These are phyloP conservation scores for Smittia aterrima DNA, from an alignment of 2,888 invertebrate genomes.

Conservation along the genomic window DNA sequence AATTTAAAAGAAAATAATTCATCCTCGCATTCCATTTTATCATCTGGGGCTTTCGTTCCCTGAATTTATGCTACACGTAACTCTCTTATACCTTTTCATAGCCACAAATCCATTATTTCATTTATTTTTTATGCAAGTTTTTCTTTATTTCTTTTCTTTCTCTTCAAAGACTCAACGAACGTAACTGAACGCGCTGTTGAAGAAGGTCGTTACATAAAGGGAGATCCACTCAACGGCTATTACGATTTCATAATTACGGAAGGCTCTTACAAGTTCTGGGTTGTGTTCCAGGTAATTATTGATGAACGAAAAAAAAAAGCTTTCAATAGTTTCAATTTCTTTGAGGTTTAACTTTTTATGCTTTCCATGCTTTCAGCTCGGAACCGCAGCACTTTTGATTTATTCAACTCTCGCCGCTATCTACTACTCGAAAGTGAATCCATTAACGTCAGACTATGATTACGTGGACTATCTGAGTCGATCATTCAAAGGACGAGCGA, in stretches of 20 bases:
- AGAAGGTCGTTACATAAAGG: slow-evolving; percentile 54
- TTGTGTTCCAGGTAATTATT: slow-evolving; percentile 71
- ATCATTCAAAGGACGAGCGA: slow-evolving; percentile 59
- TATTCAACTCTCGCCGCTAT: slow-evolving; percentile 84
- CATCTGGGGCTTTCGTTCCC: slow-evolving; percentile 27
- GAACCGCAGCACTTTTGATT: slow-evolving; percentile 74
- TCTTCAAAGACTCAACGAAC: background rate
- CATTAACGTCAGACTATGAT: slow-evolving; percentile 73
- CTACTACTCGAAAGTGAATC: slow-evolving; percentile 85
- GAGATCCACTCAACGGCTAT: slow-evolving; percentile 75
- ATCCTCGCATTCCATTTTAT: slow-evolving; percentile 17
- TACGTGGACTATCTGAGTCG: slow-evolving; percentile 67
- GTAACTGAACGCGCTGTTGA: slow-evolving; percentile 45
- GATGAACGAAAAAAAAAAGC: background rate
- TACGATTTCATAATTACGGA: slow-evolving; percentile 86
- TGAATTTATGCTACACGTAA: background rate
- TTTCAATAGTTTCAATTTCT: too few species aligned
- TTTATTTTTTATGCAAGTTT: background rate
- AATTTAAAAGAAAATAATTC: slow-evolving; percentile 22
- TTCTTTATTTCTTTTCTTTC: background rate
- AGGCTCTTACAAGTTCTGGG: slow-evolving; percentile 87
- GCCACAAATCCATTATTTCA: background rate
- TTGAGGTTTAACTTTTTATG: too few species aligned
- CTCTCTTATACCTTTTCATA: background rate
- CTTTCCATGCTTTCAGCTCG: slow-evolving; percentile 64